Evolutionary conservation across 1,140 invertebrate genomes (phyloP).

Genomic region (Eulimnadia texana): DNA sequence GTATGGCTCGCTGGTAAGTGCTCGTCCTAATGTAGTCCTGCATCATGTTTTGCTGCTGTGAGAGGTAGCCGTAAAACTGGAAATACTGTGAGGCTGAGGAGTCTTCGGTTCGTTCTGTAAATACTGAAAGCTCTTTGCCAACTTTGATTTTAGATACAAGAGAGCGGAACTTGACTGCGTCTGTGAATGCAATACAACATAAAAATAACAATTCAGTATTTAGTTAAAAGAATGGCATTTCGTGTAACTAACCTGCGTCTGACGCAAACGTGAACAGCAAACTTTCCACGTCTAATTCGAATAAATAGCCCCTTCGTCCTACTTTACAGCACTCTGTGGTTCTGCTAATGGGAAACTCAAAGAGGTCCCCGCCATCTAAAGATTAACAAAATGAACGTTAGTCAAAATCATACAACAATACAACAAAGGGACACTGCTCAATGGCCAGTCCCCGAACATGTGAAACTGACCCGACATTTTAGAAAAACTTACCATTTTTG

Average conservation of each 20-base stretch:
- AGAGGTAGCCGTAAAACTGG: constrained; percentile 95
- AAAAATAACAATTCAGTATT: neutral
- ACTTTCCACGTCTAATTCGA: constrained; percentile 50
- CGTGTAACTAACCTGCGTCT: constrained; percentile 18
- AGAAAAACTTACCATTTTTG: constrained; percentile 36
- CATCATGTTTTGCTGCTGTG: constrained; percentile 99
- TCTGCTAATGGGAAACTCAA: constrained; percentile 49
- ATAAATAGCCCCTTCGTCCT: constrained; percentile 47
- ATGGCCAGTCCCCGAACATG: neutral
- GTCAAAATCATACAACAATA: neutral
- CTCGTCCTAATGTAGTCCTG: constrained; percentile 96
- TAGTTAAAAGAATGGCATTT: neutral
- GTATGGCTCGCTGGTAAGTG: constrained; percentile 93
- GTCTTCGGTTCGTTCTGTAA: constrained; percentile 91
- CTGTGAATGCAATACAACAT: constrained; percentile 27
- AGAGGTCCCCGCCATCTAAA: constrained; percentile 24
- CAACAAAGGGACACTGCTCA: constrained; percentile 11
- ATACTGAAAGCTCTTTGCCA: constrained; percentile 65
- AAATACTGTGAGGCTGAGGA: constrained; percentile 95
- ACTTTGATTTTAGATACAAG: constrained; percentile 59
- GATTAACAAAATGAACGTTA: neutral
- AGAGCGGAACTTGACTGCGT: constrained; percentile 60
- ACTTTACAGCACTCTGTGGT: constrained; percentile 52
- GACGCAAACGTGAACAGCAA: constrained; percentile 23
- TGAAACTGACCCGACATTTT: neutral